These are phyloP conservation scores for Tipula helvola DNA, from an alignment of 2,888 invertebrate genomes.

Conservation along the genomic window DNA sequence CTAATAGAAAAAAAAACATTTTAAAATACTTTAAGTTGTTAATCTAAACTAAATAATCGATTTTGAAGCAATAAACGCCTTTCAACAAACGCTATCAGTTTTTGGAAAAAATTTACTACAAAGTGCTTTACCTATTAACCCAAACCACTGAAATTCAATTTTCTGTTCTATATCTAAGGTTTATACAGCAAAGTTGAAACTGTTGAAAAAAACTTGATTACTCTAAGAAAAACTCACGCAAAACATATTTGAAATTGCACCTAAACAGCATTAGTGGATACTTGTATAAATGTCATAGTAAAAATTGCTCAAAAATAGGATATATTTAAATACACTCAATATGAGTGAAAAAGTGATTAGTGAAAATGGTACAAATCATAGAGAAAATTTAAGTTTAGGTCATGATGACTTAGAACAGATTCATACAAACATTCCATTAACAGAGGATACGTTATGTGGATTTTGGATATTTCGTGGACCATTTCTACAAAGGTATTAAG, in stretches of 20 bases:
- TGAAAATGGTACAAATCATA: neutral
- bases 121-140: no score
- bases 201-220: no score
- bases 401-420: slow-evolving; percentile 31
- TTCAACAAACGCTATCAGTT: no score
- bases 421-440: slow-evolving; percentile 38
- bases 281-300: neutral
- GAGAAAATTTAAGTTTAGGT: neutral
- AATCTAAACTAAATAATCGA: no score
- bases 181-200: no score
- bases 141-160: no score
- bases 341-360: neutral
- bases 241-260: neutral
- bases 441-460: slow-evolving; percentile 52
- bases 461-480: slow-evolving; percentile 46
- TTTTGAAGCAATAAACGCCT: no score
- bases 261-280: neutral
- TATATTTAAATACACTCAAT: neutral
- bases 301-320: neutral
- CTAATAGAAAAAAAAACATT: no score
- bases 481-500: slow-evolving; percentile 43
- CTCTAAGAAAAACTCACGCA: neutral
- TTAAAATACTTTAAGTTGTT: no score
- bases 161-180: no score
- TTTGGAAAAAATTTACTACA: no score